Base-by-base conservation (phyloP, 2,888 invertebrate genomes). In the Temnothorax unifasciatus region DNA sequence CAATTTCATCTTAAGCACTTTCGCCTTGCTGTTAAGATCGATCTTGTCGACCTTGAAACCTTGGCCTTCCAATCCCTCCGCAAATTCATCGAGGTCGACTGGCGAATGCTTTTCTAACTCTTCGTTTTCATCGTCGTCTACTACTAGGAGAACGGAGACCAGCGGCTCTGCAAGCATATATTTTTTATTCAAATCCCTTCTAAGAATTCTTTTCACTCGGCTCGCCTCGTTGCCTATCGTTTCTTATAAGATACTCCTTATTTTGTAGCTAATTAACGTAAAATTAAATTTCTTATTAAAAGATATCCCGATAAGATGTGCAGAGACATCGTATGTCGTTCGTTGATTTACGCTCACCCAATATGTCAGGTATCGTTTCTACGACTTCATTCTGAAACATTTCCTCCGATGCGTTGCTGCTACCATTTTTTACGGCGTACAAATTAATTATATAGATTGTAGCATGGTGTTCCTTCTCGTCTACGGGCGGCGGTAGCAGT, bases 391-490 rank as follows among this genome's bases (percentile, higher is more conserved):
- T 90, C 69, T 92, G 92, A 3, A 93, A 85, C 47, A 92, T 89
- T 86, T 94, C 94, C 2, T 92, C 92, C 9, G 91, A 74, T 11
- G 88, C 87, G 52, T 91, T 92, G 63, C 87, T 91, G 3, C 92
- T 91, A 15, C 74, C 57, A 73, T 95, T 95, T 79, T 91, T 93
- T 18, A 95, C 86, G 2, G 93, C 95, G 69, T 88, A 94, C 9
- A 94, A 82, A 85, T 95, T 95, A 59, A 95, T 91, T 8, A 95
- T 74, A 75, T 93, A 94, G 1, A 94, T 74, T 9, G 92, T 83
- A 15, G 90, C 91, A 18, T 87, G 86, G n/a, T 69, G 87, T 9
- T 88, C 87, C 11, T 81, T 82, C 0, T 88, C 85, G 0, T 87
- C 85, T 59, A 90, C 85, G 61, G 91, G 90, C n/a, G 84, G 15